phyloP scores from a whole-genome alignment of 2,888 invertebrate genomes.

The Chymomyza fuscimana region DNA sequence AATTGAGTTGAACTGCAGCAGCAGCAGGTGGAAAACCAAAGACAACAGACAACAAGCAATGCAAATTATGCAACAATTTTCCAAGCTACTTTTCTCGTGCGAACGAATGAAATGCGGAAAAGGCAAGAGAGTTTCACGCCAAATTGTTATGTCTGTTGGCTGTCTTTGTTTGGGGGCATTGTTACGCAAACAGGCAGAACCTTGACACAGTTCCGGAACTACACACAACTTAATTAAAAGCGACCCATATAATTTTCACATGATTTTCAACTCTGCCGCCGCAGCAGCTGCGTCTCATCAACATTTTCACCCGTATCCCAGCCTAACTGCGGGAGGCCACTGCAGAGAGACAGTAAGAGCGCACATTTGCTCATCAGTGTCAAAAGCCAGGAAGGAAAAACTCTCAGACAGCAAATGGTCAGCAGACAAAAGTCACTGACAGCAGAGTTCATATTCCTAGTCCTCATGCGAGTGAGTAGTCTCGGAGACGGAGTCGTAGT shows the following conservation, averaged over 20 bases:
- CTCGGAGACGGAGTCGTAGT: neutral
- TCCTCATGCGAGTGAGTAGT: neutral
- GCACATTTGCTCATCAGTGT: conserved; percentile 5
- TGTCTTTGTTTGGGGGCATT: neutral
- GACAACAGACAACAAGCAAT: conserved; percentile 32
- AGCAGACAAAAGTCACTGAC: neutral
- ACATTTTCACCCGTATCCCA: neutral
- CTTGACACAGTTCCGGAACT: conserved; percentile 46
- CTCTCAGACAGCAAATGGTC: neutral
- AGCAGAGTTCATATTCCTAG: neutral
- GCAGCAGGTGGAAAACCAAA: conserved; percentile 30
- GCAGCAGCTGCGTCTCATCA: neutral
- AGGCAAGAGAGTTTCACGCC: neutral
- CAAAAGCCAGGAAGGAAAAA: conserved; percentile 3
- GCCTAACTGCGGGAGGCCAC: conserved; percentile 11
- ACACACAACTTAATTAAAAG: conserved; percentile 30
- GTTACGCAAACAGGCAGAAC: conserved; percentile 37
- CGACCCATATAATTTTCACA: conserved; percentile 7
- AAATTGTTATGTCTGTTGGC: neutral
- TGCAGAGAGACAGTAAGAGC: neutral
- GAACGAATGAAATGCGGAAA: neutral
- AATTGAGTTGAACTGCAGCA: conserved; percentile 34
- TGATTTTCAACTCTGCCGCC: neutral
- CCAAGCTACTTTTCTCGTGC: neutral
- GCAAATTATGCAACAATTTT: conserved; percentile 47